Conservation (phyloP, 2,113 vertebrate genomes). For the Clarias batrachus region DNA sequence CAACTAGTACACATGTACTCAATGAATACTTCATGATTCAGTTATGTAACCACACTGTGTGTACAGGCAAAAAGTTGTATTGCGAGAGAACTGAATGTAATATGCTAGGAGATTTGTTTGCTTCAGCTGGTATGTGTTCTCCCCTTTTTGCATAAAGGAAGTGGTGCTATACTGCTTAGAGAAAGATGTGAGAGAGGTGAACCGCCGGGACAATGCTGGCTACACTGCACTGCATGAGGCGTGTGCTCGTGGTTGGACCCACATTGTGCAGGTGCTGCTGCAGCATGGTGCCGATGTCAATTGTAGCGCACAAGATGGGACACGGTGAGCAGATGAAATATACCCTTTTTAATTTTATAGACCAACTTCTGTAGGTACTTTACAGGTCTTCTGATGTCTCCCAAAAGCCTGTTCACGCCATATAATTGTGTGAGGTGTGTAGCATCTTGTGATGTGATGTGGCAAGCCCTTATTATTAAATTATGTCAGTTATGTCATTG, state of each 20-base stretch:
- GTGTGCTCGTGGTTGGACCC: slow-evolving; percentile 88
- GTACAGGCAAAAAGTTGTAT: background rate
- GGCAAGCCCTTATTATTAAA: background rate
- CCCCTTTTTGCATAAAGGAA: slow-evolving; percentile 72
- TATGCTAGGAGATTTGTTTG: background rate
- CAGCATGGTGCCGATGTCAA: slow-evolving; percentile 96
- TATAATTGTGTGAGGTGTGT: background rate
- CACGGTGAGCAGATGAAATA: slow-evolving; percentile 74
- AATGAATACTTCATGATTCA: background rate
- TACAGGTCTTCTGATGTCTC: background rate
- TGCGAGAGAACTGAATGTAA: background rate
- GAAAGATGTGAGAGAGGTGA: slow-evolving; percentile 92
- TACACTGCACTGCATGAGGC: slow-evolving; percentile 97
- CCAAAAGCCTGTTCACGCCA: background rate
- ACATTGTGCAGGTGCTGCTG: slow-evolving; percentile 90
- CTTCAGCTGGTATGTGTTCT: background rate
- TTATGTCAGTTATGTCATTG: background rate
- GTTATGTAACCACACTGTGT: background rate
- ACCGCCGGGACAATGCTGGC: slow-evolving; percentile 92
- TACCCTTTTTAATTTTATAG: background rate
- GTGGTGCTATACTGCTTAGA: slow-evolving; percentile 96
- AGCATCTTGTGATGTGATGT: background rate
- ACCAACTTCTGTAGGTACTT: background rate
- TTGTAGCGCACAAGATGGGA: slow-evolving; percentile 96
- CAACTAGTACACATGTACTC: background rate